phyloP scores from a whole-genome alignment of 2,113 vertebrate species.

The Myotis yumanensis region DNA sequence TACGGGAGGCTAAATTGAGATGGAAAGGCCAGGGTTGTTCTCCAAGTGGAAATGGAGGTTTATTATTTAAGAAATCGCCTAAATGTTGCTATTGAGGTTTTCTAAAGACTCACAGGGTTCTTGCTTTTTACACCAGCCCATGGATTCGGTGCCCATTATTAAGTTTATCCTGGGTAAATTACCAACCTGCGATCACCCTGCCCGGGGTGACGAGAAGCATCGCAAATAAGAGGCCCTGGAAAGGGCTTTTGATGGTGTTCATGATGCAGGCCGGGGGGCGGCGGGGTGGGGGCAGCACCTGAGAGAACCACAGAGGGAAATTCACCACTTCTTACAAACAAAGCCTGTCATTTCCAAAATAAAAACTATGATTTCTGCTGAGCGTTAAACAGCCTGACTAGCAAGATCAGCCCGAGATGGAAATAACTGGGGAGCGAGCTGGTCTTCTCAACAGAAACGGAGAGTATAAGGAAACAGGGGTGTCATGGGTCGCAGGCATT shows the following conservation, averaged over 20 bases:
- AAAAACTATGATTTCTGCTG: background rate
- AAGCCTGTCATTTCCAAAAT: background rate
- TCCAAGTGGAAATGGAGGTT: background rate
- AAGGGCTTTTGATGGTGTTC: background rate
- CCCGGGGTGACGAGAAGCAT: background rate
- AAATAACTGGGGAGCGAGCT: background rate
- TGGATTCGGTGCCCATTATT: background rate
- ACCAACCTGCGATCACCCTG: background rate
- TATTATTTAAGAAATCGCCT: constrained; percentile 1
- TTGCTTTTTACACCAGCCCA: background rate
- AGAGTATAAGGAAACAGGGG: fast-evolving
- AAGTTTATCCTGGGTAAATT: background rate
- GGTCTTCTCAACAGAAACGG: background rate
- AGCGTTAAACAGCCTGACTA: background rate
- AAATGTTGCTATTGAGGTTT: constrained; percentile 1
- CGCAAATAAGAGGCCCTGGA: background rate
- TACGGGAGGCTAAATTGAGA: constrained; percentile 6
- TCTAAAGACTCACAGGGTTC: background rate
- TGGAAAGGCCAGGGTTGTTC: background rate
- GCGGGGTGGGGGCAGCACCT: background rate
- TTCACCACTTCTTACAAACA: background rate
- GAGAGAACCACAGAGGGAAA: background rate
- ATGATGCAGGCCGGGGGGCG: background rate
- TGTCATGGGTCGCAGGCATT: fast-evolving
- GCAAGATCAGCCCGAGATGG: background rate